These are phyloP conservation scores for Aphidoletes aphidimyza DNA, from an alignment of 2,888 invertebrate species.

Conservation along the genomic window DNA sequence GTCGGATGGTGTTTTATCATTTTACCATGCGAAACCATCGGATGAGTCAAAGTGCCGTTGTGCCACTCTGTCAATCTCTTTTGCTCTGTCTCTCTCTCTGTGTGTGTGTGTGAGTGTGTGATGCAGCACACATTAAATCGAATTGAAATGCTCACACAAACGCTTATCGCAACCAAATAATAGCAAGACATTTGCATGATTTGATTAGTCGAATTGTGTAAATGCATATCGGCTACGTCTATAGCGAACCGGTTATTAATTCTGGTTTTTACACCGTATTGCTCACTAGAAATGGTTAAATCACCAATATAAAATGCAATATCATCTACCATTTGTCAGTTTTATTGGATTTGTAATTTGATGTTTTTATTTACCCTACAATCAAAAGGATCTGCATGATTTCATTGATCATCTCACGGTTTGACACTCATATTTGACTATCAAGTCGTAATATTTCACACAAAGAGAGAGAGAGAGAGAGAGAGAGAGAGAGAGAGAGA, in stretches of 20 bases:
- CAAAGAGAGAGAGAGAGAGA: too few relatives aligned
- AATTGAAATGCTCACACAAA: neutral
- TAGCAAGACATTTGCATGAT: slow-evolving; percentile 43
- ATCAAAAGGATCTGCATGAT: slow-evolving; percentile 25
- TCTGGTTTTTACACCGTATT: neutral
- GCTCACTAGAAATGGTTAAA: too few relatives aligned
- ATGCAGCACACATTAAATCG: neutral
- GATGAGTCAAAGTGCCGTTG: neutral
- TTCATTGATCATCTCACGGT: slow-evolving; percentile 6
- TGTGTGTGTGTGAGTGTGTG: neutral
- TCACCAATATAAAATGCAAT: slow-evolving; percentile 22
- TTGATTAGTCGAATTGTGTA: slow-evolving; percentile 40
- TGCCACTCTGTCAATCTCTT: too few relatives aligned
- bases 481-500: too few relatives aligned
- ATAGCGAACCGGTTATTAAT: slow-evolving; percentile 10
- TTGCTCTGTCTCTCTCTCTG: too few relatives aligned
- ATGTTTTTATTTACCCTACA: slow-evolving; percentile 1
- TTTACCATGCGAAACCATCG: neutral
- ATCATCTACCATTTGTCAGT: neutral
- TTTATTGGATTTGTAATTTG: neutral
- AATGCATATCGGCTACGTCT: neutral
- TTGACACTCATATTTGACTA: slow-evolving; percentile 22
- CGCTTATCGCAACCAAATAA: slow-evolving; percentile 20
- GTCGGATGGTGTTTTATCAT: neutral
- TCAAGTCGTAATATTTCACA: slow-evolving; percentile 1